Evolutionary conservation across 2,113 vertebrate species (phyloP), one percentile per base, ranked within the genome.

Genomic region (Upupa epops): DNA sequence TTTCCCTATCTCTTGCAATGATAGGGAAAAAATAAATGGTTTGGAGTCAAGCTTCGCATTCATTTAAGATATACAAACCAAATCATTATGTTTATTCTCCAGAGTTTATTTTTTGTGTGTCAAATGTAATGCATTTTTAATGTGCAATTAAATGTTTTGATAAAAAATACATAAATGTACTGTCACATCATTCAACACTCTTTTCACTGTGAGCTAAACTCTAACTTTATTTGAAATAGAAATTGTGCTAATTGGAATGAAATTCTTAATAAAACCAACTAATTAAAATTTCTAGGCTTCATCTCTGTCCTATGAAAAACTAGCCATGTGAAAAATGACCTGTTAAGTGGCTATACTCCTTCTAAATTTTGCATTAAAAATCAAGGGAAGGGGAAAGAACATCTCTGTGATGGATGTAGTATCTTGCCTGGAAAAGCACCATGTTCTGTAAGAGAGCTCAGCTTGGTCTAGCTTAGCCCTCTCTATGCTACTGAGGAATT

Each of bases 121-220:
- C 65, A 95, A 85, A 96, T 49, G 17, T 58, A 83, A 96, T 90
- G 28, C 48, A 96, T 96, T 97, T 96, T 97, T 96, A 97, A 96
- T 92, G 72, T 64, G 78, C 29, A 94, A 83, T 94, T 95, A 92
- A 96, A 76, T 87, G 58, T 81, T 94, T 93, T 92, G 70, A 94
- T 95, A 95, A 97, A 96, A 97, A 92, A 90, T 96, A 78, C n/a
- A 37, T 64, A 91, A 83, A 48, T 42, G 14, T 28, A 63, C 18
- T 49, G 28, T 51, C 36, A 49, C 77, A 76, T 95, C 56, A 90
- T 92, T 92, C 84, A 93, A 70, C 94, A 88, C 15, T 76, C 94
- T 87, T 71, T 73, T 78, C 63, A 84, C 37, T 91, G 29, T 17
- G 18, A 17, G 84, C 46, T 90, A 70, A 91, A 96, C 86, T 92